A percentile compares a stretch with the other conserved stretches of the same genome.
Conservation (phyloP, 2,797 vertebrate genomes). For the Chloroceryle inda region DNA sequence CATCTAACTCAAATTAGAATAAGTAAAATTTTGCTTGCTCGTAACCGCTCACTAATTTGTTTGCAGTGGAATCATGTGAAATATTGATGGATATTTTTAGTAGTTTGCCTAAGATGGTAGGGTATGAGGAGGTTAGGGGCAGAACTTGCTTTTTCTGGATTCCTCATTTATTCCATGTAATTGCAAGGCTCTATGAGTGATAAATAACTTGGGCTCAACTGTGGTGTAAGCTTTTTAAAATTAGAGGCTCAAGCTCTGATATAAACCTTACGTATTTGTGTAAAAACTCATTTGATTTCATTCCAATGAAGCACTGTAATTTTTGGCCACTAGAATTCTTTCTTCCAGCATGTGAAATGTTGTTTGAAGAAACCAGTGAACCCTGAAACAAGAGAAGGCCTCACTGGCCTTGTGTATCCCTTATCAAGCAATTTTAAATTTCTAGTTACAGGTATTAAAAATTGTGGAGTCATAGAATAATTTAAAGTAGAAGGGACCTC, state of each 20-base stretch:
- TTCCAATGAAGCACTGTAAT: neutral
- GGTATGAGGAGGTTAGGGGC: neutral
- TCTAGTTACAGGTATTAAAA: neutral
- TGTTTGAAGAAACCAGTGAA: neutral
- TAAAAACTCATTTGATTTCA: neutral
- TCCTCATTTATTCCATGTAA: neutral
- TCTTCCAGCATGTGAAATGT: neutral
- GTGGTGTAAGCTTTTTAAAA: neutral
- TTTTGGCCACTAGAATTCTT: neutral
- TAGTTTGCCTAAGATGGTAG: neutral
- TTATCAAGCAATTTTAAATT: neutral
- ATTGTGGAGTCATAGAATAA: neutral
- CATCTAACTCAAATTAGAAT: neutral
- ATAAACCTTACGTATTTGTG: neutral
- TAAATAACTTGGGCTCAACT: neutral
- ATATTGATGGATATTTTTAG: fast-evolving
- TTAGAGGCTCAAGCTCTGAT: neutral
- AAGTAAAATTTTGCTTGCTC: neutral
- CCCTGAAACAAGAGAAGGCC: neutral
- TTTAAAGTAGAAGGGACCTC: neutral
- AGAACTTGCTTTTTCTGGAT: neutral
- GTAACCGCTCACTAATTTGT: neutral
- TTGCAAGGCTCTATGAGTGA: neutral
- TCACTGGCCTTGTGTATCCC: fast-evolving
- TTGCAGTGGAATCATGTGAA: neutral